Conservation (phyloP, 2,888 invertebrate genomes). For the Chloroclysta siterata region DNA sequence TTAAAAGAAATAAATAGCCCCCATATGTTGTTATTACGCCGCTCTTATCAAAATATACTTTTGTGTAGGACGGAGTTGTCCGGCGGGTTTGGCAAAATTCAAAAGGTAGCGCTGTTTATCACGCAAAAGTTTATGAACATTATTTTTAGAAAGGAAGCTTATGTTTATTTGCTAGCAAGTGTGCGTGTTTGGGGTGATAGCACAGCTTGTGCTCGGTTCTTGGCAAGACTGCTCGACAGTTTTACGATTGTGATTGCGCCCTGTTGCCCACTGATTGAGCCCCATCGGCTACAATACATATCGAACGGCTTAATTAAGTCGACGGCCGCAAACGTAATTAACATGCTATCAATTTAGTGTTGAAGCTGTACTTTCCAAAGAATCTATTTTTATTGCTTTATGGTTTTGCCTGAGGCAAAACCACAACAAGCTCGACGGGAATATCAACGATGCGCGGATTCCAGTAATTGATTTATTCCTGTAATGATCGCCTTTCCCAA, state of each 20-base stretch:
- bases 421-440: conserved; percentile 52
- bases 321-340: conserved; percentile 44
- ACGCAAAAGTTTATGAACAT: neutral
- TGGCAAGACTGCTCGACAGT: conserved; percentile 39
- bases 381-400: conserved; percentile 52
- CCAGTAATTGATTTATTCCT: conserved; percentile 76
- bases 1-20: conserved; percentile 30
- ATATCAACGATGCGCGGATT: conserved; percentile 53
- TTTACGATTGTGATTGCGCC: conserved; percentile 58
- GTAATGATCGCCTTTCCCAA: conserved; percentile 80
- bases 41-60: conserved; percentile 13
- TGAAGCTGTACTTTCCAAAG: conserved; percentile 34
- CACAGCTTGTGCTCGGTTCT: conserved; percentile 33
- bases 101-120: conserved; percentile 1
- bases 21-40: conserved; percentile 13
- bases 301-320: conserved; percentile 59
- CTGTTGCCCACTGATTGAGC: conserved; percentile 43
- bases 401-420: conserved; percentile 54
- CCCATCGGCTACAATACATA: conserved; percentile 57
- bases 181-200: conserved; percentile 14
- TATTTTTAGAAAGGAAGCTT: neutral
- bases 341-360: conserved; percentile 48
- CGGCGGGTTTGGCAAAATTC: conserved; percentile 2
- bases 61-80: conserved; percentile 3
- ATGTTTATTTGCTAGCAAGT: conserved; percentile 12